Evolutionary conservation across 2,113 vertebrate genomes (phyloP).

Genomic region (Podarcis muralis): DNA sequence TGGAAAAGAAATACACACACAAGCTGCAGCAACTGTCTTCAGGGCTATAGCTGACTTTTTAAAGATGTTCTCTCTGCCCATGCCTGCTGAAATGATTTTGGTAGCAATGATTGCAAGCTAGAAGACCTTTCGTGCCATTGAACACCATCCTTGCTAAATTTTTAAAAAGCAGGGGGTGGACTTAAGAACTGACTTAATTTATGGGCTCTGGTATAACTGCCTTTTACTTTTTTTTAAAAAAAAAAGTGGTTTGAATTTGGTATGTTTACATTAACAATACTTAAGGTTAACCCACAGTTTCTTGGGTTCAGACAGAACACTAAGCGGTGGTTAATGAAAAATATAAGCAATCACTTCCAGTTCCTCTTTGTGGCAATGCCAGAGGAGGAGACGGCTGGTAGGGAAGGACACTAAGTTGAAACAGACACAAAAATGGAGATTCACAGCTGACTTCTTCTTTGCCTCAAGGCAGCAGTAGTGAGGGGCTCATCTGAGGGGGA

Average conservation of each 20-base stretch:
- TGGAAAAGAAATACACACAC: slow-evolving; percentile 52
- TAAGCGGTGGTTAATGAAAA: too few species aligned
- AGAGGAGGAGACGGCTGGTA: too few species aligned
- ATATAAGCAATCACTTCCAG: too few species aligned
- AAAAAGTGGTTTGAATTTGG: not conserved
- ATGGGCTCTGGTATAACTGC: too few species aligned
- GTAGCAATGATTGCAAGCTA: slow-evolving; percentile 24
- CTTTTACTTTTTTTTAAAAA: not conserved
- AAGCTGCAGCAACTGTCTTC: slow-evolving; percentile 72
- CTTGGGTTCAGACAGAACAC: too few species aligned
- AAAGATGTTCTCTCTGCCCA: slow-evolving; percentile 61
- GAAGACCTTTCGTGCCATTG: not conserved
- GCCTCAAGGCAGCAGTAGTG: not conserved
- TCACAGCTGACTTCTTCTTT: not conserved
- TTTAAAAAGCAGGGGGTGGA: not conserved
- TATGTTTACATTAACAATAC: too few species aligned
- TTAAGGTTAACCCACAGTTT: too few species aligned
- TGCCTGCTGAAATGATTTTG: slow-evolving; percentile 46
- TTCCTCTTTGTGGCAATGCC: too few species aligned
- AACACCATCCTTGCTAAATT: slow-evolving; percentile 14
- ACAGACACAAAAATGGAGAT: too few species aligned
- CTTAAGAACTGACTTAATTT: not conserved
- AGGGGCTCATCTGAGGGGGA: not conserved
- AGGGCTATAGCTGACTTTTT: slow-evolving; percentile 76
- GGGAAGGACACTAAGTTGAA: too few species aligned